A percentile compares a stretch with the other conserved stretches of the same genome.
phyloP scores from a whole-genome alignment of 2,888 invertebrate genomes.

The Bibio marci region DNA sequence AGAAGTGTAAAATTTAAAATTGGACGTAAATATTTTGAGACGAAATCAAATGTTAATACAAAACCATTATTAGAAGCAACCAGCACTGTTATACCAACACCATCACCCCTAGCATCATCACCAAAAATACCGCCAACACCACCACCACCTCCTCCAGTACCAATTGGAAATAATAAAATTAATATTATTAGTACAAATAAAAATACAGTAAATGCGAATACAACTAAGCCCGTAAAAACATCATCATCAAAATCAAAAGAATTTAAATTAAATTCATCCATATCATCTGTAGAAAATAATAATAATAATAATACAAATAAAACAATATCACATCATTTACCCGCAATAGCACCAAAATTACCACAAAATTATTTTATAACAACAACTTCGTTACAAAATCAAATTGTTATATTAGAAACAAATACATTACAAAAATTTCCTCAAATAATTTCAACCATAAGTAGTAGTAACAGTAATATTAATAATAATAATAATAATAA shows the following conservation, averaged over 20 bases:
- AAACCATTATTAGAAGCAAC: constrained; percentile 1
- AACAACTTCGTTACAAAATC: constrained; percentile 3
- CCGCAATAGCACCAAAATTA: constrained; percentile 12
- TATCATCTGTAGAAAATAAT: background rate
- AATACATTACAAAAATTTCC: constrained; percentile 13
- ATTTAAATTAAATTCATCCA: background rate
- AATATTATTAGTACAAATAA: background rate
- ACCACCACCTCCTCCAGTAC: background rate
- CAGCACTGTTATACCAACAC: background rate
- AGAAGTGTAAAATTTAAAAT: constrained; percentile 23
- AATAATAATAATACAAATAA: background rate
- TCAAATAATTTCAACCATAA: constrained; percentile 8
- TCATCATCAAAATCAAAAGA: background rate
- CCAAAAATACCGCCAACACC: background rate
- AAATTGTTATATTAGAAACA: constrained; percentile 10
- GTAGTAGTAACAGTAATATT: constrained; percentile 6
- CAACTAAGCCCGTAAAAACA: background rate
- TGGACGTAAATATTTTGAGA: constrained; percentile 18
- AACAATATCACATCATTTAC: constrained; percentile 8
- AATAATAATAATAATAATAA: background rate
- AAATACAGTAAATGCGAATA: background rate
- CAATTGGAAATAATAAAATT: background rate
- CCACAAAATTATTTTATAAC: constrained; percentile 10
- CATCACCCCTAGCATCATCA: background rate
- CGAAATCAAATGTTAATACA: background rate